Evolutionary conservation across 37 sponge, comb jelly and placozoan genomes (phyloP).

Genomic region (Hormiphora californensis): DNA sequence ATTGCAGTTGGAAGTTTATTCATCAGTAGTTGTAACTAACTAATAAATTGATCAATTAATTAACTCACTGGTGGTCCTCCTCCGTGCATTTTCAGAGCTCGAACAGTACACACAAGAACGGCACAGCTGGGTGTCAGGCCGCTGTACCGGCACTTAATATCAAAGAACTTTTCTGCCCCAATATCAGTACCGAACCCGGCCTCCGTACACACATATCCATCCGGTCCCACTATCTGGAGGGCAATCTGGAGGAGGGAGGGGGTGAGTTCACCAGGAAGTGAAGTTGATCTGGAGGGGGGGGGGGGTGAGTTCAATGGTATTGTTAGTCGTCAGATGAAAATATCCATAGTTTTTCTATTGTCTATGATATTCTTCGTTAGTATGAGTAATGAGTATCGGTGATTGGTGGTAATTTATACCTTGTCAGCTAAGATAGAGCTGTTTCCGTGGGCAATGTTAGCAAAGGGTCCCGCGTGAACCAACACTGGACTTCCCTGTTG

Average conservation of each 20-base stretch:
- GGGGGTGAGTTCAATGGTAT: no score
- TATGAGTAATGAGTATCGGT: no score
- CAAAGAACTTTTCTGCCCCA: slow-evolving; percentile 98
- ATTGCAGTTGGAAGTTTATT: no score
- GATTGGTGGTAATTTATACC: no score
- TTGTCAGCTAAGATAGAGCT: slow-evolving; percentile 95
- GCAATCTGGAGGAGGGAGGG: slow-evolving; percentile 57
- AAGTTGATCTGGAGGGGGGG: no score
- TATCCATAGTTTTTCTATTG: no score
- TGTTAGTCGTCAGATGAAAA: no score
- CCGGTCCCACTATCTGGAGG: slow-evolving; percentile 84
- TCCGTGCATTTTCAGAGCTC: slow-evolving; percentile 99
- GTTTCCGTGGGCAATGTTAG: slow-evolving; percentile 99
- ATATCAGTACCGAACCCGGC: slow-evolving; percentile 99
- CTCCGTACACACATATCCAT: slow-evolving; percentile 91
- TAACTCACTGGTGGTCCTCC: slow-evolving; percentile 81
- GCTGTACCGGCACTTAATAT: slow-evolving; percentile 97
- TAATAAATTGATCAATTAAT: no score
- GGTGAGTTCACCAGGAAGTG: no score
- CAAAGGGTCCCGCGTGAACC: slow-evolving; percentile 99
- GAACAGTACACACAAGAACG: slow-evolving; percentile 85
- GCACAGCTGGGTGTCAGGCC: slow-evolving; percentile 88
- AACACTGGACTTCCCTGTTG: slow-evolving; percentile 93
- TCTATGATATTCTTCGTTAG: no score
- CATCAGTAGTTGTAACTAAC: no score